Percentiles rank a stretch among this genome's conserved stretches.
Conservation (phyloP, 1,140 invertebrate species). For the Wasmannia auropunctata region DNA sequence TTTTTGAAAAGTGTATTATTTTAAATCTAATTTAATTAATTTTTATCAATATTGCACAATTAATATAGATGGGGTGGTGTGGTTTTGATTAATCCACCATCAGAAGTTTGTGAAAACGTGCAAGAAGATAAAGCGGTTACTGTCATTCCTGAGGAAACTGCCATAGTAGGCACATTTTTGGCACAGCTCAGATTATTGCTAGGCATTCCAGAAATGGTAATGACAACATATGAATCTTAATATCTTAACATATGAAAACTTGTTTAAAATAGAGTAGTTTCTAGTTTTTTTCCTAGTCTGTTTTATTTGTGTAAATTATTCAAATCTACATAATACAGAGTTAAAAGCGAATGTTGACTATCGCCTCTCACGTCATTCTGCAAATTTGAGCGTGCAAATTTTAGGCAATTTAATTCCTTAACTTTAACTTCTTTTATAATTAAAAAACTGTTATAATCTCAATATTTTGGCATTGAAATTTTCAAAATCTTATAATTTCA, state of each 20-base stretch:
- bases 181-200: conserved; percentile 92
- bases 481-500: too few relatives aligned
- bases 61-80: conserved; percentile 94
- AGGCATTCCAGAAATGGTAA: conserved; percentile 90
- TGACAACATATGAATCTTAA: not conserved
- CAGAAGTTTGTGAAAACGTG: conserved; percentile 84
- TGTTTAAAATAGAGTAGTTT: not conserved
- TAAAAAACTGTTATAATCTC: too few relatives aligned
- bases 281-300: not conserved
- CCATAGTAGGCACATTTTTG: conserved; percentile 92
- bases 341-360: too few relatives aligned
- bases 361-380: too few relatives aligned
- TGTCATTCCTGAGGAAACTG: conserved; percentile 86
- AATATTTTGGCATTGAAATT: too few relatives aligned
- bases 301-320: not conserved
- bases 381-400: too few relatives aligned
- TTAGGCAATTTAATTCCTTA: too few relatives aligned
- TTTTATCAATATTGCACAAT: not conserved
- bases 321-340: not conserved
- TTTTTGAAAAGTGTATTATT: not conserved
- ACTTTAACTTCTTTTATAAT: too few relatives aligned
- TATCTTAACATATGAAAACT: not conserved
- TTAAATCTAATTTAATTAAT: not conserved
- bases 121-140: conserved; percentile 74
- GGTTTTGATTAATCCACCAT: conserved; percentile 89